Evolutionary conservation across 2,797 vertebrate species (phyloP).

Genomic region (Onychomys leucogaster): DNA sequence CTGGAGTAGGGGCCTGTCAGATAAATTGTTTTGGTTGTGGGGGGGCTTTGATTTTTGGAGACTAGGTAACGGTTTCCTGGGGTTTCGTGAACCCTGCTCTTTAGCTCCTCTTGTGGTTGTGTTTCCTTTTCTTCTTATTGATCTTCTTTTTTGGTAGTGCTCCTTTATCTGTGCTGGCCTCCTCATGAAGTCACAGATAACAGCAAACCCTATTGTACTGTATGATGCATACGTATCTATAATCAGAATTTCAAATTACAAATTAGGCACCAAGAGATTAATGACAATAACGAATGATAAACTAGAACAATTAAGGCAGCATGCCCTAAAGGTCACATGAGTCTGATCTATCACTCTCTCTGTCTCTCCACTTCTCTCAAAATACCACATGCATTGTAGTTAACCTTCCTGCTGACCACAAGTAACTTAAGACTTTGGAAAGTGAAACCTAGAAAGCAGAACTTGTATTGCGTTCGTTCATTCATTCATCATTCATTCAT

Average conservation of each 20-base stretch:
- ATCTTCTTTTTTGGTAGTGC: background rate
- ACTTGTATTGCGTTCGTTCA: background rate
- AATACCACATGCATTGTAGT: background rate
- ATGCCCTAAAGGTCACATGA: background rate
- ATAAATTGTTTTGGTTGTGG: background rate
- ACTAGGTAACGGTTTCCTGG: background rate
- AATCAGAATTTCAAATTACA: background rate
- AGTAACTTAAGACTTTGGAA: background rate
- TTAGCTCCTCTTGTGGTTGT: background rate
- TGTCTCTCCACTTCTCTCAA: background rate
- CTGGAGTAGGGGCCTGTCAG: background rate
- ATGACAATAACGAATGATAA: background rate
- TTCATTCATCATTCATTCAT: background rate
- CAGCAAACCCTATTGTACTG: background rate
- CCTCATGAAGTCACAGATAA: background rate
- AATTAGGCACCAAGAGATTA: background rate
- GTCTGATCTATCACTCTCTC: background rate
- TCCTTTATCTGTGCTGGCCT: background rate
- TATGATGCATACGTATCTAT: background rate
- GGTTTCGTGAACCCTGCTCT: background rate
- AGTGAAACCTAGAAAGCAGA: background rate
- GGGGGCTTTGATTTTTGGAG: background rate
- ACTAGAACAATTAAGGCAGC: background rate
- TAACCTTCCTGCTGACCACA: background rate
- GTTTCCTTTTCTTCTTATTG: conserved; percentile 54